Evolutionary conservation across 2,113 vertebrate species (phyloP).

Genomic region (Rynchops niger): DNA sequence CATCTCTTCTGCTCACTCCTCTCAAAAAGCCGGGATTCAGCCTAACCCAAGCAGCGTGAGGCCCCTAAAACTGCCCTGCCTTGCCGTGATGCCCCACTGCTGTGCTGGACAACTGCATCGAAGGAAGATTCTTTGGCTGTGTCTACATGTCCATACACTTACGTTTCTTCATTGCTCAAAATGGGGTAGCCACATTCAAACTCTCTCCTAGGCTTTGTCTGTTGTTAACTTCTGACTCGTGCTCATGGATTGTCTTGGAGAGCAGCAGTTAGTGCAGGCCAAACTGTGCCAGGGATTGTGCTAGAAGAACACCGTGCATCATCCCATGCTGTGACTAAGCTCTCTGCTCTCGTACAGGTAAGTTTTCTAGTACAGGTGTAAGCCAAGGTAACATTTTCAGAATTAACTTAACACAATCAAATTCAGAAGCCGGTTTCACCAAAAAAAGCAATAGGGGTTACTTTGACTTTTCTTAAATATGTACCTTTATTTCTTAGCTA

Average conservation of each 20-base stretch:
- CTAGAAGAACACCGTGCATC: background rate
- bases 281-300: background rate
- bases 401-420: background rate
- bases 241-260: background rate
- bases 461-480: background rate
- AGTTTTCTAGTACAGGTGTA: background rate
- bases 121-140: background rate
- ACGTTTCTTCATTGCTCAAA: background rate
- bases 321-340: background rate
- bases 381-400: background rate
- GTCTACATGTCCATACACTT: background rate
- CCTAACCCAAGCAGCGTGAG: background rate
- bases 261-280: background rate
- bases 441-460: background rate
- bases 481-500: background rate
- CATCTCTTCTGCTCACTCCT: background rate
- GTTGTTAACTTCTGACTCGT: background rate
- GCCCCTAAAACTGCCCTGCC: background rate
- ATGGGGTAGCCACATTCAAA: background rate
- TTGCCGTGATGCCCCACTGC: background rate
- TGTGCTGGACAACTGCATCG: background rate
- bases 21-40: background rate
- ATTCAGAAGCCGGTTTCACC: background rate
- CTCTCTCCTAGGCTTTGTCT: background rate
- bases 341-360: background rate